Conservation (phyloP, 2,113 vertebrate genomes). For the Vimba vimba region DNA sequence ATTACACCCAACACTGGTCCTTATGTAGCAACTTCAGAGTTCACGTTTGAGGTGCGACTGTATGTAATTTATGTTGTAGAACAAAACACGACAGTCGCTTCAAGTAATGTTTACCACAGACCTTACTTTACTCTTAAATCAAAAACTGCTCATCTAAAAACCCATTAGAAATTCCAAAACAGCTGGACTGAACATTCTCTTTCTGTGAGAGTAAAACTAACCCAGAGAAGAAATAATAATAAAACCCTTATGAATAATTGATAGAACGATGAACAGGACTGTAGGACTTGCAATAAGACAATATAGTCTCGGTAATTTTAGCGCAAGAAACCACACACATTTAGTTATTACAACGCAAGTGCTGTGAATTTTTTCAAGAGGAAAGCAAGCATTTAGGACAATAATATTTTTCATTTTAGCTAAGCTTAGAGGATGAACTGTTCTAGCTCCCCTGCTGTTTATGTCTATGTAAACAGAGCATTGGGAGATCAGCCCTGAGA, state of each 20-base stretch:
- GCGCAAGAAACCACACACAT: not conserved
- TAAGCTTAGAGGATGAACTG: not conserved
- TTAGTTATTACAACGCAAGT: not conserved
- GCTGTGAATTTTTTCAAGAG: not conserved
- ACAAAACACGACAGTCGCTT: not conserved
- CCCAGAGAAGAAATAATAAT: slow-evolving; percentile 37
- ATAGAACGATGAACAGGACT: slow-evolving; percentile 5
- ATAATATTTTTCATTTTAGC: not conserved
- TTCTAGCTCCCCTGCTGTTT: not conserved
- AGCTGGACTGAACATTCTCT: slow-evolving; percentile 50
- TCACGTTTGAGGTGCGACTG: not conserved
- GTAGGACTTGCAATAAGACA: not conserved
- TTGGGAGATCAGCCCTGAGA: slow-evolving; percentile 5
- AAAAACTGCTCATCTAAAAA: slow-evolving; percentile 6
- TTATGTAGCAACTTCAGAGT: not conserved
- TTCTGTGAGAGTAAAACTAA: slow-evolving; percentile 18
- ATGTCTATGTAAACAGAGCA: not conserved
- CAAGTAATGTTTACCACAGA: not conserved
- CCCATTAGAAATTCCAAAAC: not conserved
- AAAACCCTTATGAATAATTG: slow-evolving; percentile 10
- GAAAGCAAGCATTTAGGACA: not conserved
- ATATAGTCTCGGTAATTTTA: not conserved
- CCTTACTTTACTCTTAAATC: not conserved
- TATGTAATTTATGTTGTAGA: not conserved
- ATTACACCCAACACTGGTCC: not conserved